Evolutionary conservation across 2,888 invertebrate species (phyloP).

Genomic region (Mythimna impura): DNA sequence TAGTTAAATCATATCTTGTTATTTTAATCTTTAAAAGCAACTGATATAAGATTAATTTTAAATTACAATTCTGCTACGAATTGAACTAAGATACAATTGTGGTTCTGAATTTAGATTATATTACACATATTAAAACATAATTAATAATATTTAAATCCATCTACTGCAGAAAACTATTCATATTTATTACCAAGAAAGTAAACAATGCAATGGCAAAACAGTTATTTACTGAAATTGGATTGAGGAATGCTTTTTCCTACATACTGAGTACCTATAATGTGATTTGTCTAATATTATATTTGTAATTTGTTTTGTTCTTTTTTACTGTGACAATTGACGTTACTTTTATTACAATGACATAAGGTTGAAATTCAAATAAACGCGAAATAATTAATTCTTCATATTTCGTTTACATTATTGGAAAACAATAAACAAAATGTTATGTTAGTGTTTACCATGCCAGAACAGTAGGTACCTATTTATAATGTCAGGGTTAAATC

Average conservation of each 20-base stretch:
- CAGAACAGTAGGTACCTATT: constrained; percentile 60
- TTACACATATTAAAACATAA: constrained; percentile 34
- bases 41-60: constrained; percentile 10
- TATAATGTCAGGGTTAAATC: constrained; percentile 54
- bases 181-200: constrained; percentile 26
- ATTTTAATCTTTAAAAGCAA: constrained; percentile 4
- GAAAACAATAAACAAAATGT: not conserved
- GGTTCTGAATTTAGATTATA: constrained; percentile 54
- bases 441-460: constrained; percentile 26
- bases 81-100: constrained; percentile 45
- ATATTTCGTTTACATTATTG: constrained; percentile 23
- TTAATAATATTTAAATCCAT: constrained; percentile 42
- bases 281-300: not conserved
- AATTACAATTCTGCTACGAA: not conserved
- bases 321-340: not conserved
- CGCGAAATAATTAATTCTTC: not conserved
- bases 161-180: constrained; percentile 12
- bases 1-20: not conserved
- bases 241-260: constrained; percentile 1
- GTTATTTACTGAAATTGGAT: not conserved
- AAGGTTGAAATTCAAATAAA: constrained; percentile 13
- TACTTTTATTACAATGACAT: not conserved
- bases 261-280: not conserved
- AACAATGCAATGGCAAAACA: constrained; percentile 18
- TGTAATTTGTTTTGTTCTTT: not conserved